Percentiles rank a stretch among this genome's conserved stretches.
Evolutionary conservation across 1,140 invertebrate genomes (phyloP).

Genomic region (Elymnias hypermnestra): DNA sequence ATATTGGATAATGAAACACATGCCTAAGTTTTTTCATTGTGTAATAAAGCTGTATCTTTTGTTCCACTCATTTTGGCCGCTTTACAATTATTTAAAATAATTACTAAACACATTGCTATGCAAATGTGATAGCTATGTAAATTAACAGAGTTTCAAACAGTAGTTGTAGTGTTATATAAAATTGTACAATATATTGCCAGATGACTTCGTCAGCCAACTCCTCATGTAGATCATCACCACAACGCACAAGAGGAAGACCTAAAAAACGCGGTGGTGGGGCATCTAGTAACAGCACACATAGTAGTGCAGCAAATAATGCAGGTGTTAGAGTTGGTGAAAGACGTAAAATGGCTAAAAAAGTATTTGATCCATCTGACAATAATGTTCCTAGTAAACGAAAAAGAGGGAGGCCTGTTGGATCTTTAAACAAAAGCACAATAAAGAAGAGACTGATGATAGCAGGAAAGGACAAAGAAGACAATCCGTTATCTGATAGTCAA

Average conservation of each 20-base stretch:
- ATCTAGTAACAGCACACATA: conserved; percentile 55
- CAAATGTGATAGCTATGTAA: too few relatives aligned
- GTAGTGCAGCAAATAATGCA: conserved; percentile 49
- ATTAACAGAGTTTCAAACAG: too few relatives aligned
- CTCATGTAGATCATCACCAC: conserved; percentile 68
- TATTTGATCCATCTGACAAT: conserved; percentile 88
- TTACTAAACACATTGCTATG: too few relatives aligned
- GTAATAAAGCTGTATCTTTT: too few relatives aligned
- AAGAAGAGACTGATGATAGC: conserved; percentile 64
- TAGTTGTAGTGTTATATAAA: too few relatives aligned
- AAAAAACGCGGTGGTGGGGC: conserved; percentile 48
- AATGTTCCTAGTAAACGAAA: conserved; percentile 80
- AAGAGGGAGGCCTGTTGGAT: conserved; percentile 79
- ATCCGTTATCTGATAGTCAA: conserved; percentile 52
- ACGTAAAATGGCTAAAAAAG: conserved; percentile 81
- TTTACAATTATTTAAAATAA: too few relatives aligned
- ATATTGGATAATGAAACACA: too few relatives aligned
- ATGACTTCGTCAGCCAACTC: conserved; percentile 72
- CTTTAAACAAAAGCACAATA: conserved; percentile 77
- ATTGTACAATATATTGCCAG: conserved; percentile 46
- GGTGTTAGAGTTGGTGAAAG: conserved; percentile 65
- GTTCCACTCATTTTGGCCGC: too few relatives aligned
- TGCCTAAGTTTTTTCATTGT: too few relatives aligned
- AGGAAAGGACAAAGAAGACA: conserved; percentile 46
- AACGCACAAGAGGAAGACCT: conserved; percentile 58